Conservation (phyloP, 2,113 vertebrate species). For the Varanus komodoensis region DNA sequence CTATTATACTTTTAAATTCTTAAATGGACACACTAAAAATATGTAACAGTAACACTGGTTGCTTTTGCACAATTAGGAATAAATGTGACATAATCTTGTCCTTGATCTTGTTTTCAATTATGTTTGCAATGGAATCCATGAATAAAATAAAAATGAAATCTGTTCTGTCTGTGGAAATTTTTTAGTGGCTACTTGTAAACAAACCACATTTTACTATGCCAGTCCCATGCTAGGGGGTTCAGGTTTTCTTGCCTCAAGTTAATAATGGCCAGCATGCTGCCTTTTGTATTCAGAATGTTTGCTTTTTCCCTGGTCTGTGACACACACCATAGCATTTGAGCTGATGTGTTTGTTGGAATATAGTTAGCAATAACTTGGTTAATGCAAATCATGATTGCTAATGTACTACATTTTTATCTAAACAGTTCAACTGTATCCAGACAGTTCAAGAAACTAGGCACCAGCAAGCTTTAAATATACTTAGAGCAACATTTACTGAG, state of each 20-base stretch:
- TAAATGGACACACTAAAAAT: constrained; percentile 65
- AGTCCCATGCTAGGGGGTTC: background rate
- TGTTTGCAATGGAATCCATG: background rate
- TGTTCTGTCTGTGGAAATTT: background rate
- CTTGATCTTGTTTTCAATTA: constrained; percentile 17
- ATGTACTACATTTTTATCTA: background rate
- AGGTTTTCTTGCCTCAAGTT: background rate
- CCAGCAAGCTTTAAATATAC: background rate
- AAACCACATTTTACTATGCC: background rate
- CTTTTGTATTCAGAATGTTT: background rate
- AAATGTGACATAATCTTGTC: constrained; percentile 60
- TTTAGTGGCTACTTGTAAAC: background rate
- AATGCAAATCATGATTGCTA: background rate
- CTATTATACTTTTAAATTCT: constrained; percentile 76
- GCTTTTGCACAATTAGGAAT: constrained; percentile 68
- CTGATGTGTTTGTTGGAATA: background rate
- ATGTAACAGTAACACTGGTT: constrained; percentile 24
- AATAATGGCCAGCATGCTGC: background rate
- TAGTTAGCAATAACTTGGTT: background rate
- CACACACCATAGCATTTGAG: background rate
- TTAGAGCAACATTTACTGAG: background rate
- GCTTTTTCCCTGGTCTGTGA: background rate
- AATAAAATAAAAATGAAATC: constrained; percentile 22
- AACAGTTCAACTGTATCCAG: background rate
- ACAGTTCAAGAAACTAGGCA: background rate